phyloP scores from a whole-genome alignment of 2,797 vertebrate genomes.

The Poeciliopsis turneri region DNA sequence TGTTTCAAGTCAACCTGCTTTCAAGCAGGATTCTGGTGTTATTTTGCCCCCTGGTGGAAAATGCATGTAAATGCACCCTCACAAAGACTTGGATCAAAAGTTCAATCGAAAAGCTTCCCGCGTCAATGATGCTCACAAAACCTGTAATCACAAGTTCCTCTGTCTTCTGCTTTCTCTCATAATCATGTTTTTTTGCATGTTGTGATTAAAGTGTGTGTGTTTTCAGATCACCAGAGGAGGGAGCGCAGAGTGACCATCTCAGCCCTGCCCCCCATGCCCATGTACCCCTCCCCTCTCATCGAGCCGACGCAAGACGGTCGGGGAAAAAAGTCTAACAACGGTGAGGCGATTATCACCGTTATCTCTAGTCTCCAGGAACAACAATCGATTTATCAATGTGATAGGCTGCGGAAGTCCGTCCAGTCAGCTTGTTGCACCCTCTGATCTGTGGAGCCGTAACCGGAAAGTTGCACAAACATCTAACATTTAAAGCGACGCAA shows the following conservation, averaged over 20 bases:
- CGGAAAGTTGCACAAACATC: not conserved
- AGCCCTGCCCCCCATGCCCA: slow-evolving; percentile 84
- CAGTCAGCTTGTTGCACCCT: no score
- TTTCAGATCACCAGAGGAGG: slow-evolving; percentile 66
- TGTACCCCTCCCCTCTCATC: slow-evolving; percentile 80
- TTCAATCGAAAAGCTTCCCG: not conserved
- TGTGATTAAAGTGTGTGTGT: not conserved
- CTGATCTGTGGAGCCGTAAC: not conserved
- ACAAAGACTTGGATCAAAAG: not conserved
- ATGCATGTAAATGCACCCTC: not conserved
- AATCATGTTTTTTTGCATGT: not conserved
- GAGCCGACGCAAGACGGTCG: slow-evolving; percentile 77
- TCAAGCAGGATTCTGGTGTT: slow-evolving; percentile 2
- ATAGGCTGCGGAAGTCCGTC: not conserved
- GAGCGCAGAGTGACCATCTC: slow-evolving; percentile 84
- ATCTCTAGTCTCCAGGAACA: not conserved
- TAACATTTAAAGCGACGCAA: not conserved
- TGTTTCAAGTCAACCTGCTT: not conserved
- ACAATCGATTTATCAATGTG: not conserved
- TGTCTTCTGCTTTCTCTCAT: not conserved
- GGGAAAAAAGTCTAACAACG: slow-evolving; percentile 75
- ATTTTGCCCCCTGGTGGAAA: slow-evolving; percentile 64
- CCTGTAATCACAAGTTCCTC: not conserved
- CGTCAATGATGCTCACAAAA: not conserved
- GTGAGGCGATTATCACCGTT: slow-evolving; percentile 74